Base-by-base conservation (phyloP, 2,797 vertebrate genomes). In the Melanotaenia nigrans region DNA sequence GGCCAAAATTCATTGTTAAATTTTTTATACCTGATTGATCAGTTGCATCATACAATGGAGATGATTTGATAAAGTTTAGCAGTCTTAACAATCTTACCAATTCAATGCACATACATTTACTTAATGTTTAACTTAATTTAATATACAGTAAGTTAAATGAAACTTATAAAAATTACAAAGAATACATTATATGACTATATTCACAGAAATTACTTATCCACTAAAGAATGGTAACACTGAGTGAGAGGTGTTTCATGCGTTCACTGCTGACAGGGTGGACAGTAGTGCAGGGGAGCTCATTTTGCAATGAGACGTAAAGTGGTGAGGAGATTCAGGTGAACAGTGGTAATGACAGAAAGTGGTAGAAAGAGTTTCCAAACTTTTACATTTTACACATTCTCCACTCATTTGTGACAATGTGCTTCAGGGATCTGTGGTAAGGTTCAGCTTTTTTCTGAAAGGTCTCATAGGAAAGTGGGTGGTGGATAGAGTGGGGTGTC, bases 221-320 rank as follows among this genome's bases (percentile, higher is more conserved):
- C 76, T 80, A 79, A 81, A 78, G 59, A 74, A 87, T 87, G 90
- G 79, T 74, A 68, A 90, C 83, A 90, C 63, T 88, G 60, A 79
- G 81, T 84, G 87, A 75, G 57, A 67, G 83, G 83, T 64, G 72
- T 71, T 69, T 89, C 90, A 92, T 91, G 92, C 87, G 85, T 84
- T 78, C 72, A 74, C 81, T 79, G 77, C 54, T 61, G 53, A 70
- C 73, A 68, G 68, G 60, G 60, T 72, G 73, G 61, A 71, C 18
- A 65, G 76, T 66, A 68, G 74, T 73, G 83, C 75, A 47, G 56
- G 54, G 36, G 59, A 66, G 57, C 35, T 79, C 67, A 65, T 40
- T 73, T 81, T 73, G 77, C 71, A 65, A 85, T 84, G 78, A 83
- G 42, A 65, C 63, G 65, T 75, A 65, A 6, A 64, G 68, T 75